Evolutionary conservation across 2,113 vertebrate species (phyloP).

Genomic region (Castor canadensis): DNA sequence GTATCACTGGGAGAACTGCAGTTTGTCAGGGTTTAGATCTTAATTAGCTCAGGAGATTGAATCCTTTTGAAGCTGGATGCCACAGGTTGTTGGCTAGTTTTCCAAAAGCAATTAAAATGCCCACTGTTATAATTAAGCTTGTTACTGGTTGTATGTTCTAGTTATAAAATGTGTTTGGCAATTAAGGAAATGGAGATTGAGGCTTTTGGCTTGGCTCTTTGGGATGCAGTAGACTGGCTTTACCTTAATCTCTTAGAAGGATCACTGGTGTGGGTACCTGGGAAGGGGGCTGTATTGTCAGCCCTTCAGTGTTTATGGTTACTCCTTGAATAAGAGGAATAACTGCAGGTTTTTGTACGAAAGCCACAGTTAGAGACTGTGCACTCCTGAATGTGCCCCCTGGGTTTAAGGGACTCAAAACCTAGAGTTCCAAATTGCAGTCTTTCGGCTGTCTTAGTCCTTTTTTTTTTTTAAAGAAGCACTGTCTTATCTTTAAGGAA

Average conservation of each 20-base stretch:
- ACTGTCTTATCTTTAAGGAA: conserved; percentile 24
- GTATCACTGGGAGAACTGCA: conserved; percentile 44
- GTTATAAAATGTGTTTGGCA: conserved; percentile 65
- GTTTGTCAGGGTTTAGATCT: conserved; percentile 82
- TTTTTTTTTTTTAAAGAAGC: neutral
- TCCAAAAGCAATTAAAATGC: conserved; percentile 79
- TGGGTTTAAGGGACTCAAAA: neutral
- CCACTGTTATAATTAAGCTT: conserved; percentile 67
- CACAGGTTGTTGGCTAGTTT: conserved; percentile 79
- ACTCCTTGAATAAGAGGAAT: neutral
- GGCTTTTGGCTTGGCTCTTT: neutral
- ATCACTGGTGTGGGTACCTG: neutral
- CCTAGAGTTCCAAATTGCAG: neutral
- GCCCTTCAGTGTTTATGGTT: conserved; percentile 25
- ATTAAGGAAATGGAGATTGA: conserved; percentile 59
- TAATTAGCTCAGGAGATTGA: conserved; percentile 79
- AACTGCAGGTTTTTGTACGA: neutral
- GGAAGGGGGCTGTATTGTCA: neutral
- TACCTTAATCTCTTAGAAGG: neutral
- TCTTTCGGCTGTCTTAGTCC: neutral
- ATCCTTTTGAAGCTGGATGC: conserved; percentile 79
- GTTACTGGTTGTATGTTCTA: conserved; percentile 65
- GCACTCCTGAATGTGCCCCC: neutral
- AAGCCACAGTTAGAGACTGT: neutral
- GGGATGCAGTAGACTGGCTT: neutral